These are phyloP conservation scores for Sterna hirundo DNA, from an alignment of 2,113 vertebrate species.

Conservation along the genomic window DNA sequence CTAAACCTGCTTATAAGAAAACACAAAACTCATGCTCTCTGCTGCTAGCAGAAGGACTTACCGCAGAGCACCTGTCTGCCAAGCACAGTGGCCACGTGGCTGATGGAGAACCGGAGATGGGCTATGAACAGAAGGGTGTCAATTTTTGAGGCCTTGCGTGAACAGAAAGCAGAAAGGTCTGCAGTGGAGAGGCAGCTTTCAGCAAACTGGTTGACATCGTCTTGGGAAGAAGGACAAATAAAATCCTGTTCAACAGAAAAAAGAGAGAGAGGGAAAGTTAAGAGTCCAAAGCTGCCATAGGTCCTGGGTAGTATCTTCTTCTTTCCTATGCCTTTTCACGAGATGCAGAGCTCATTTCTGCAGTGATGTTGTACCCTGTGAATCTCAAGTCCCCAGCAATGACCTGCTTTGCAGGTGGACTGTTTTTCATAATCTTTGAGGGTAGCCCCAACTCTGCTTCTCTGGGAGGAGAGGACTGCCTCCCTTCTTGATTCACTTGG, in stretches of 20 bases:
- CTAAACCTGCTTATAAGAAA: not conserved
- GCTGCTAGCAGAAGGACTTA: not conserved
- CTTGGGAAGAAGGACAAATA: not conserved
- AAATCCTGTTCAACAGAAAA: not conserved
- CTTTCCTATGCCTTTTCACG: not conserved
- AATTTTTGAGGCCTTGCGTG: not conserved
- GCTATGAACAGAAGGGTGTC: not conserved
- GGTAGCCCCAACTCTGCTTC: not conserved
- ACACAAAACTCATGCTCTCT: not conserved
- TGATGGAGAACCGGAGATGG: not conserved
- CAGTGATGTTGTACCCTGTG: not conserved
- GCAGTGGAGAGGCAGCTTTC: not conserved
- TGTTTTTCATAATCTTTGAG: not conserved
- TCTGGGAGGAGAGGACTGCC: not conserved
- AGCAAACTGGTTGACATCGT: not conserved
- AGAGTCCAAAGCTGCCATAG: not conserved
- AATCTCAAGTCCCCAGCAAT: not conserved
- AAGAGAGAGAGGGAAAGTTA: not conserved
- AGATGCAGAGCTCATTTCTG: not conserved
- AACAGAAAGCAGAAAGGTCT: not conserved
- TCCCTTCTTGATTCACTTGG: not conserved
- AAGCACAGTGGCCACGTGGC: not conserved
- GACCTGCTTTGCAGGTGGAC: not conserved
- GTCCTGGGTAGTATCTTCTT: not conserved
- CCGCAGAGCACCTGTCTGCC: not conserved